Evolutionary conservation across 2,113 vertebrate species (phyloP).

Genomic region (Chelonoidis abingdonii): DNA sequence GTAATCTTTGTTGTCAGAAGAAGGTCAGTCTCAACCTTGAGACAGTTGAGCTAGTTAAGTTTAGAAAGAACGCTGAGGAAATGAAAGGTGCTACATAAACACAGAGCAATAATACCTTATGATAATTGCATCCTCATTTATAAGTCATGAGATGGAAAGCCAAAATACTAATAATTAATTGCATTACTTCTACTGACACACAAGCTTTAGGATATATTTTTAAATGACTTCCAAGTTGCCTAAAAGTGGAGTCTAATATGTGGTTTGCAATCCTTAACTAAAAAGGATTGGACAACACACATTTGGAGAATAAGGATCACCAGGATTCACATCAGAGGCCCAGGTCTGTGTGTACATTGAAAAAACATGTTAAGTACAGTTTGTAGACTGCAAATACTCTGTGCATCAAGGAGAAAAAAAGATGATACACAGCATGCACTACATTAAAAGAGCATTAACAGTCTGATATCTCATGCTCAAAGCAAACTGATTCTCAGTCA

Average conservation of each 20-base stretch:
- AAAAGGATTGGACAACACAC: neutral
- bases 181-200: neutral
- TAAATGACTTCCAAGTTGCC: neutral
- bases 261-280: neutral
- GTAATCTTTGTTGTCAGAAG: no score
- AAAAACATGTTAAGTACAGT: no score
- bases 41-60: neutral
- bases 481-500: slow-evolving; percentile 27
- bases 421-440: slow-evolving; percentile 33
- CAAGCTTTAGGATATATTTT: neutral
- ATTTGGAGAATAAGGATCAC: neutral
- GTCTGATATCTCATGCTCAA: slow-evolving; percentile 59
- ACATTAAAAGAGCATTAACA: slow-evolving; percentile 51
- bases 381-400: neutral
- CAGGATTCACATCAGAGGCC: neutral
- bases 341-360: neutral
- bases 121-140: neutral
- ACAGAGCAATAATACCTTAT: neutral
- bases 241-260: neutral
- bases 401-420: neutral
- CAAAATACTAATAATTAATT: neutral
- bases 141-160: neutral
- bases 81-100: neutral
- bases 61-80: neutral
- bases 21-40: no score